Evolutionary conservation across 1,140 invertebrate species (phyloP), one percentile per base, ranked within the genome.

Genomic region (Drosophila busckii): DNA sequence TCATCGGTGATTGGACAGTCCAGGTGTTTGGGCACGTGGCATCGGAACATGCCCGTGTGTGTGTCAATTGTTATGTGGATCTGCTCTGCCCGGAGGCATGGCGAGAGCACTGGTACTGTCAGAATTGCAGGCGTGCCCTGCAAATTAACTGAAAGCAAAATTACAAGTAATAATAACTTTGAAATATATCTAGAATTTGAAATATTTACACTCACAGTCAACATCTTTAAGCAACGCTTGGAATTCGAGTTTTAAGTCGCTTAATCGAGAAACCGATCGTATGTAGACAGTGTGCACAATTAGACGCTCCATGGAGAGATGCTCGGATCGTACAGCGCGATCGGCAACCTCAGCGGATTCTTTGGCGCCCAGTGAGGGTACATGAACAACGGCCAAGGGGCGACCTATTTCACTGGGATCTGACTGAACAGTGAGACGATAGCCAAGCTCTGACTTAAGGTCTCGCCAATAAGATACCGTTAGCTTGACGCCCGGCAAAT

Each of bases 271-370:
- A 40, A 93, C 91, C 0, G 96, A 97, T 50, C 98, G 90, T 16
- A 98, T 93, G 87, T 98, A 97, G 75, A 99, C 97, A 0, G 97
- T 99, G 76, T 98, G 96, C n/a, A 98, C 96, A n/a, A 99, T 89
- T 31, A 99, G 89, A 31, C 95, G 92, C 89, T 98, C 97, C 91
- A 99, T 95, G 1, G 96, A 98, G 1, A 98, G 89, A 61, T 95
- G 92, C 87, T 97, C 96, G 19, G 94, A 95, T 38, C 93, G 90
- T 34, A 96, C 92, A 2, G 94, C 94, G 63, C 93, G 89, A 66
- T 95, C 93, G 16, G 94, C 93, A 41, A 94, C 93, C 88, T 96
- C 94, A 15, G 85, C 68, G 0, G 86, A 84, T 26, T 87, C 86
- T 34, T 85, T 93, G 26, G 90, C 91, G 34, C 93, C 91, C 58